Base-by-base conservation (phyloP, 2,888 invertebrate species). In the Archaeoteleia sp. region DNA sequence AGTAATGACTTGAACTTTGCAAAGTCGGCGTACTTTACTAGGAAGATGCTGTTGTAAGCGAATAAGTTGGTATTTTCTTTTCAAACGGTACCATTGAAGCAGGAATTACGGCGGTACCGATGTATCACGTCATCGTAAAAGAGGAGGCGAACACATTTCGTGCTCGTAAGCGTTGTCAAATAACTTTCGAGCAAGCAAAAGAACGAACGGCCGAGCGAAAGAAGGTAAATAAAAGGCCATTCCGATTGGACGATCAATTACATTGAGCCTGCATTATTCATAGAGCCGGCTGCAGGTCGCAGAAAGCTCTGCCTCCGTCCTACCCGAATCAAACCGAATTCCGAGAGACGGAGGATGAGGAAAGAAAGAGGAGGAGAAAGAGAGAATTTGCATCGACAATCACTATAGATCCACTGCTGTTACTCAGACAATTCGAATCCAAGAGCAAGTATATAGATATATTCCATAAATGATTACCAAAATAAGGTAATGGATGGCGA, bases 241-340 rank as follows among this genome's bases (percentile, higher is more conserved):
- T 84, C 84, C 84, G 80, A 84, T 84, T 83, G 84, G 84, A 78
- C 82, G 84, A 84, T 84, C 84, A 84, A 84, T 84, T 84, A 84
- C 84, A 82, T 82, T 75, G 76, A 75, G 80, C 74, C 76, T 84
- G 82, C 84, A 84, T 84, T 84, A 84, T 84, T 84, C 84, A 84
- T 84, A 77, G 82, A 78, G 76, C 74, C 74, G 77, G 79, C 78
- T 75, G 79, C 82, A 81, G 80, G 80, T 81, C 80, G 79, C 80
- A 80, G 82, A 83, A 83, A 82, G 79, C 82, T 78, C 75, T 75
- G 74, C 74, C 77, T 69, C 75, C 63, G 63, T 70, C 70, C 71
- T 61, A 69, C 71, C 70, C 72, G 74, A 77, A 79, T 81, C 78
- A 77, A 75, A 77, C 75, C 68, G 67, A 76, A 75, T 75, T 73